These are phyloP conservation scores for Synodontis membranacea DNA, from an alignment of 2,113 vertebrate genomes.

Conservation along the genomic window DNA sequence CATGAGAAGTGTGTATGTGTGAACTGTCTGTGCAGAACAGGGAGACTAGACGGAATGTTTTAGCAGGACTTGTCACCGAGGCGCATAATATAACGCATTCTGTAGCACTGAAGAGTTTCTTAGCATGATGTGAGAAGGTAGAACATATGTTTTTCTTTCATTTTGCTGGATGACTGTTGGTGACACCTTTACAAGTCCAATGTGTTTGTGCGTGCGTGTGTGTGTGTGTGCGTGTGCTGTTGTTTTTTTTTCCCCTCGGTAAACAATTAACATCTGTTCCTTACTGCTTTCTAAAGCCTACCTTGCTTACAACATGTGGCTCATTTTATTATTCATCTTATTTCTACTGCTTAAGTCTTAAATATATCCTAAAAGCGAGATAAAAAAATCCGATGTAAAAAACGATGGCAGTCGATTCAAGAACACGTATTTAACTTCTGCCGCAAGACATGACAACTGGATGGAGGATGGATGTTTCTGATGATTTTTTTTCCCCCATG, in stretches of 20 bases:
- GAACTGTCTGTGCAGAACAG: constrained; percentile 31
- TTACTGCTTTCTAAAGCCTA: not conserved
- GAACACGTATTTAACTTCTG: not conserved
- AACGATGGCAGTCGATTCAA: not conserved
- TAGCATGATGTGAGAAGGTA: constrained; percentile 26
- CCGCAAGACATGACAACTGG: not conserved
- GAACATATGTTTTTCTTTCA: constrained; percentile 30
- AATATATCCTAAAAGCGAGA: not conserved
- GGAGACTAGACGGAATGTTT: constrained; percentile 42
- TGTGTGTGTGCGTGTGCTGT: too few relatives aligned
- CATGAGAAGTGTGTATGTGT: constrained; percentile 35
- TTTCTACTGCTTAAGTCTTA: not conserved
- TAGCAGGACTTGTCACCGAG: constrained; percentile 43
- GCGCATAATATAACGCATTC: constrained; percentile 36
- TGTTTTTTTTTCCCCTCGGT: not conserved
- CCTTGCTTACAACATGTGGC: not conserved
- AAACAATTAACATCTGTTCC: constrained; percentile 28
- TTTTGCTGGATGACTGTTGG: constrained; percentile 30
- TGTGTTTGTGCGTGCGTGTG: not conserved
- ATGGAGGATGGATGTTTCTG: too few relatives aligned
- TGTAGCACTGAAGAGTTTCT: constrained; percentile 29
- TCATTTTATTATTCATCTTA: not conserved
- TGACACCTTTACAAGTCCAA: constrained; percentile 25
- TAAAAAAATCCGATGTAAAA: not conserved
- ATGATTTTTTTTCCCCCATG: not conserved